Evolutionary conservation across 2,113 vertebrate genomes (phyloP).

Genomic region (Ochotona curzoniae): DNA sequence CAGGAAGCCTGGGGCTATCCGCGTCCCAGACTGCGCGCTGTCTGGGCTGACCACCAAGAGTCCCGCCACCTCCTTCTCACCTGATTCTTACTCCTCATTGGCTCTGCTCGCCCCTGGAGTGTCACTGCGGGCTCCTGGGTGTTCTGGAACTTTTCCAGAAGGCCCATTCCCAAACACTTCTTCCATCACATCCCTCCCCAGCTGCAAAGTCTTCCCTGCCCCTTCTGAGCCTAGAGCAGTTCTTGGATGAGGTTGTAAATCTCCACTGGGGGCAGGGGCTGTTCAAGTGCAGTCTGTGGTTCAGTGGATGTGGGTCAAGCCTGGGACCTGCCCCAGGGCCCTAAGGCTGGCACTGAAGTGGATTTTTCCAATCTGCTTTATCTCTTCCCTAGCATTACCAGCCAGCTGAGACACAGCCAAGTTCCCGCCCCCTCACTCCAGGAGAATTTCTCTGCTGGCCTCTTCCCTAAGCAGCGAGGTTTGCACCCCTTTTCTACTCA

Average conservation of each 20-base stretch:
- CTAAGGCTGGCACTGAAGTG: not conserved
- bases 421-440: not conserved
- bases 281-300: not conserved
- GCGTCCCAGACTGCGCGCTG: not conserved
- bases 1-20: not conserved
- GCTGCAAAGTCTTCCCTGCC: not conserved
- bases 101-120: not conserved
- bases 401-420: not conserved
- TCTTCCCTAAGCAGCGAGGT: not conserved
- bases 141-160: rapidly evolving
- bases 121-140: rapidly evolving
- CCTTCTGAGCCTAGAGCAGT: not conserved
- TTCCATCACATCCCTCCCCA: not conserved
- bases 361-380: not conserved
- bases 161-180: not conserved
- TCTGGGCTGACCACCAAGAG: not conserved
- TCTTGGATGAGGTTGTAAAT: not conserved
- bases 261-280: no score
- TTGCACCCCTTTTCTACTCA: not conserved
- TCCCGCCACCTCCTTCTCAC: not conserved
- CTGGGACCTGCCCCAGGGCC: not conserved
- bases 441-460: not conserved
- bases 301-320: not conserved
- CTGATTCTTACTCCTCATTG: no score
- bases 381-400: not conserved